Evolutionary conservation across 2,888 invertebrate genomes (phyloP).

Genomic region (Amblyjoppa fuscipennis): DNA sequence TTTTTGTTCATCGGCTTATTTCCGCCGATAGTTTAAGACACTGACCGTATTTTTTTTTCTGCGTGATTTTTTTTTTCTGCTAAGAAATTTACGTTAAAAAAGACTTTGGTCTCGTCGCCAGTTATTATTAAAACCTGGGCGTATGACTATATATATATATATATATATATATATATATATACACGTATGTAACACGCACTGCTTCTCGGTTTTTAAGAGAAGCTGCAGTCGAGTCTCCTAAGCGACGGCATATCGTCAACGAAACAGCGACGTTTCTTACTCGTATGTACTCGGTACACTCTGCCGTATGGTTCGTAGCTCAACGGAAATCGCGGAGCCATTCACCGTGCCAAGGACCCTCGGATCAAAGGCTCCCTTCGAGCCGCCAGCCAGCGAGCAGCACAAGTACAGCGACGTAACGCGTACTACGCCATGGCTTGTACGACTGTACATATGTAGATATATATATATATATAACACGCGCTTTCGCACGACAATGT

Average conservation of each 20-base stretch:
- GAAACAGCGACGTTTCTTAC: constrained; percentile 52
- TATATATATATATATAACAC: constrained; percentile 23
- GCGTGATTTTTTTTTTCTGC: background rate
- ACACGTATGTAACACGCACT: no score
- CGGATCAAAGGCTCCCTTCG: constrained; percentile 72
- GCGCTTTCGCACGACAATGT: constrained; percentile 58
- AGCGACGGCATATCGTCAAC: constrained; percentile 51
- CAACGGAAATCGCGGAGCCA: constrained; percentile 74
- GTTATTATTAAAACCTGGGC: background rate
- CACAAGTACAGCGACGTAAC: constrained; percentile 54
- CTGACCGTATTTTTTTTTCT: background rate
- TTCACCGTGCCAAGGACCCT: constrained; percentile 74
- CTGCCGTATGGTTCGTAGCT: constrained; percentile 71
- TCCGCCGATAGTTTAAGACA: background rate
- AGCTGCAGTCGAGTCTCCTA: constrained; percentile 54
- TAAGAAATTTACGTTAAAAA: no score
- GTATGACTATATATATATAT: background rate
- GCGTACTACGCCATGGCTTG: constrained; percentile 35
- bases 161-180: background rate
- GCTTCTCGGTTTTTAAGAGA: constrained; percentile 10
- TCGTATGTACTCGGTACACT: constrained; percentile 55
- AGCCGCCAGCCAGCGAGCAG: constrained; percentile 59
- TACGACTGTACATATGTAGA: background rate
- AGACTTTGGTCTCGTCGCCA: no score
- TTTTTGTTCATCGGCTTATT: background rate